phyloP scores from a whole-genome alignment of 53 echinoderm and acorn worm genomes.

The Paelopatides confundens region DNA sequence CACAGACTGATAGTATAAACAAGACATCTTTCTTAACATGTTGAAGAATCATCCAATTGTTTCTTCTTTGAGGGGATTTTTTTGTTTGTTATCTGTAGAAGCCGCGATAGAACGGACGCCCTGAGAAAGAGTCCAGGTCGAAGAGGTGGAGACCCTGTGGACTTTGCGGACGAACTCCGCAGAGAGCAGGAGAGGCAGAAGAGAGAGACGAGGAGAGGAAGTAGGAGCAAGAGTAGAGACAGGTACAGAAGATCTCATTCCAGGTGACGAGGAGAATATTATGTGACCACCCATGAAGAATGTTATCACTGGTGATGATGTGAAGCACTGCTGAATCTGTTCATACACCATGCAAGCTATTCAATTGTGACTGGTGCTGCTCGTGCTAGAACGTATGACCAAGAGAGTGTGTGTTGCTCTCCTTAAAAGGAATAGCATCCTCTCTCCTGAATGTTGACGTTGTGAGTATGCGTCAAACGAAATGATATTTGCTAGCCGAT shows the following conservation, averaged over 20 bases:
- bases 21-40: too few relatives aligned
- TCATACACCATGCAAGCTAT: background rate
- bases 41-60: too few relatives aligned
- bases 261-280: constrained; percentile 8
- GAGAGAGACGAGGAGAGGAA: background rate
- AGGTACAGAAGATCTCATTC: constrained; percentile 22
- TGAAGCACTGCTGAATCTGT: background rate
- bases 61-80: too few relatives aligned
- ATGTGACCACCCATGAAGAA: too few relatives aligned
- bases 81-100: too few relatives aligned
- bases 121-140: background rate
- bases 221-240: background rate
- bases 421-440: too few relatives aligned
- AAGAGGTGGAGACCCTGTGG: background rate
- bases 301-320: background rate
- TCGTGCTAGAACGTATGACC: background rate
- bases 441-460: too few relatives aligned
- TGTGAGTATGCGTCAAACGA: too few relatives aligned
- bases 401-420: too few relatives aligned
- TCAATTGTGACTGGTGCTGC: background rate
- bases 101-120: background rate
- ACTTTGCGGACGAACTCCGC: constrained; percentile 31
- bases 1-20: too few relatives aligned
- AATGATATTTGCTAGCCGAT: too few relatives aligned
- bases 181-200: constrained; percentile 35